Evolutionary conservation across 2,888 invertebrate genomes (phyloP), one percentile per base, ranked within the genome.

Genomic region (Trichogramma dendrolimi): DNA sequence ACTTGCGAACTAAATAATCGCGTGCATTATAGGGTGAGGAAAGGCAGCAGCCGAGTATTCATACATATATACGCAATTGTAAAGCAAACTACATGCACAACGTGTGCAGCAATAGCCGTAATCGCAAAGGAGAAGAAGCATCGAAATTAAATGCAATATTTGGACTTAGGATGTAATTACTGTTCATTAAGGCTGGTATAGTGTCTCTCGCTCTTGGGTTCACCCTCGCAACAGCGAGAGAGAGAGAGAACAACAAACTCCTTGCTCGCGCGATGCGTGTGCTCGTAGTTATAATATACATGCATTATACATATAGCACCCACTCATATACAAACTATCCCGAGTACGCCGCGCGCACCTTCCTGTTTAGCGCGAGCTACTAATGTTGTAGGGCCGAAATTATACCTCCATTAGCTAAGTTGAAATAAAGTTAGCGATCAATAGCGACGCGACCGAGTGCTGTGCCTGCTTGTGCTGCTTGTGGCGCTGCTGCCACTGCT

Each of bases 351-450:
- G 46, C 14, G 56, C 41, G 57, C 42, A 58, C 49, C 56, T 61
- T 63, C 64, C 67, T 67, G 62, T 67, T 67, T 67, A 70, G 65
- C 68, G 64, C 63, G 63, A 63, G 65, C 66, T 66, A 67, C 71
- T 69, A 71, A 69, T 68, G 63, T 67, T 67, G 50, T 40, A 48
- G 57, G 68, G 65, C 68, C 69, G 68, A 69, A 71, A 73, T 74
- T 73, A 71, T 70, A 62, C 62, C 67, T 68, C 69, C 73, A 74
- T 73, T 73, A 72, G 70, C 69, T 62, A 69, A 73, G 73, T 73
- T 71, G 68, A 69, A 70, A 72, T 72, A 70, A 70, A 72, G 70
- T 71, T 71, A 67, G 66, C 70, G 71, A 72, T 70, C 71, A 68
- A 72, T 70, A 67, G 64, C 61, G 54, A 61, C 59, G 55, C 57